These are phyloP conservation scores for Parnassius mnemosyne DNA, from an alignment of 2,888 invertebrate species.

Conservation along the genomic window DNA sequence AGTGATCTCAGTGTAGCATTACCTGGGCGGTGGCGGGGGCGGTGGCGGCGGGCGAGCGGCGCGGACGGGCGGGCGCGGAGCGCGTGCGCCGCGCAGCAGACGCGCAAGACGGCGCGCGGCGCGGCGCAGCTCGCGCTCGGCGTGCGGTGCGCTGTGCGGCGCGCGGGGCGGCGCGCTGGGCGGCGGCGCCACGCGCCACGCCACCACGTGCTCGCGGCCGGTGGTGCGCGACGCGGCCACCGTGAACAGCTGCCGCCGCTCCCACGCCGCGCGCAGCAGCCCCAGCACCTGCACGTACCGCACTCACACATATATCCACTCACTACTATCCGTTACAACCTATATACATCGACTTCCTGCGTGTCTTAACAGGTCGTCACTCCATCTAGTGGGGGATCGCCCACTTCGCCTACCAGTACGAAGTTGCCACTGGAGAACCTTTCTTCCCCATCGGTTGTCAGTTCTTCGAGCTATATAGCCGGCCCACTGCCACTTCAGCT, in stretches of 20 bases:
- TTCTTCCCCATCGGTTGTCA: too few relatives aligned
- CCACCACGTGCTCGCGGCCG: conserved; percentile 93
- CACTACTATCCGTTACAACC: too few relatives aligned
- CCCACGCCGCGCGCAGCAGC: conserved; percentile 90
- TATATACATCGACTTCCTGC: too few relatives aligned
- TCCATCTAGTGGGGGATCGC: too few relatives aligned
- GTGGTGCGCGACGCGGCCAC: conserved; percentile 94
- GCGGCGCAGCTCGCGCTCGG: conserved; percentile 1
- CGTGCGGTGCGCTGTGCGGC: conserved; percentile 31
- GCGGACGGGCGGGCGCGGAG: conserved; percentile 1
- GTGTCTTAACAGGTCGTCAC: too few relatives aligned
- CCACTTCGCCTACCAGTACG: too few relatives aligned
- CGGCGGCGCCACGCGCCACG: conserved; percentile 84
- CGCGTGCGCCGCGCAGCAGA: conserved; percentile 27
- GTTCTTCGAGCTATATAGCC: too few relatives aligned
- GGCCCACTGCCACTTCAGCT: too few relatives aligned
- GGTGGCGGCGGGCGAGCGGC: neutral
- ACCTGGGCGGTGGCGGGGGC: neutral
- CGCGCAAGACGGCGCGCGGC: conserved; percentile 32
- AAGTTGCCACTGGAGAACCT: too few relatives aligned
- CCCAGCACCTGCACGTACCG: conserved; percentile 79
- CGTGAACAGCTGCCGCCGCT: conserved; percentile 90
- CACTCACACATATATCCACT: too few relatives aligned
- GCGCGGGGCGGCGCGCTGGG: conserved; percentile 47
- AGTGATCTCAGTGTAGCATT: too few relatives aligned